Base-by-base conservation (phyloP, 2,888 invertebrate species). In the Thecocarcelia acutangulata region DNA sequence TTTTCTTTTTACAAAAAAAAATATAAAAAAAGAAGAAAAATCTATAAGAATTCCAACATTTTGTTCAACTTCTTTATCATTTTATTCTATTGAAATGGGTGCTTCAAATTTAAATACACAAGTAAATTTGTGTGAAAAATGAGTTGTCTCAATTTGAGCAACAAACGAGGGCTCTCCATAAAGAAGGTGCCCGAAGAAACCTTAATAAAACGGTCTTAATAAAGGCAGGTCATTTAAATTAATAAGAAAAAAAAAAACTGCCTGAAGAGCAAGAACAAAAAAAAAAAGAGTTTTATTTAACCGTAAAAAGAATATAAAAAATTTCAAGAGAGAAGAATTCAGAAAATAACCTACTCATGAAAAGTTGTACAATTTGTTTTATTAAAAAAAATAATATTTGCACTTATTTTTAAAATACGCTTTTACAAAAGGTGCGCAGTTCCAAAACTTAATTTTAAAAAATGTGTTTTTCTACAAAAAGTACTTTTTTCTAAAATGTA, bases 71-170 rank as follows among this genome's bases (percentile, higher is more conserved):
- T 72, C 19, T 58, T 52, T 8, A 61, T 48, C 48, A 44, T 52
- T 13, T 11, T 37, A 37, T 17, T 3, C 4, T 15, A 11, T 68
- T 44, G 50, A 13, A 11, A 64, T 64, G 2, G 19, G n/a, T 15
- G n/a, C 28, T 24, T 52, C 61, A 5, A 50, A 33, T 66, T 61
- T 69, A 50, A 63, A 48, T 37, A 59, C 11, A 21, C 40, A 63
- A 69, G 69, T 69, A 58, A 81, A 28, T 81, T 73, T 77, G 81
- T 73, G 64, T 66, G 74, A 74, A 74, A 70, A 82, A 82, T 74
- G 69, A 78, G 74, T 82, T 82, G 74, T 78, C 70, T 70, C 59
- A 64, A 66, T 74, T 74, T 78, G 64, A 52, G 64, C 74, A 64
- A 61, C 61, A 73, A 59, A 9, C 46, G 52, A 66, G 13, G 13